Base-by-base conservation (phyloP, 2,888 invertebrate species). In the Campoplex nolae region DNA sequence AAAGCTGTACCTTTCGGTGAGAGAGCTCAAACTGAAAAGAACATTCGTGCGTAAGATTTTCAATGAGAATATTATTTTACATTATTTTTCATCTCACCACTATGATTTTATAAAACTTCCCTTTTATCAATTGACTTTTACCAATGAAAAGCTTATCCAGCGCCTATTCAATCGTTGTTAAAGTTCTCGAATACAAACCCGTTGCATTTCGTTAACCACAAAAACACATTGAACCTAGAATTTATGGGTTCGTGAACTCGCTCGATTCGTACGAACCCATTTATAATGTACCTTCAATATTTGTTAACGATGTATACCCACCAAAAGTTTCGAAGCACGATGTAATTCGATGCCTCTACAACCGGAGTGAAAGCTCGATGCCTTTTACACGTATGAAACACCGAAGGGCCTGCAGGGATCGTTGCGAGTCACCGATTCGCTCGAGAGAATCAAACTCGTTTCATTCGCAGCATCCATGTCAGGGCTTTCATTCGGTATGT, bases 401-500 rank as follows among this genome's bases (percentile, higher is more conserved):
- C 18, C 28, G 9, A 62, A 75, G 28, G 45, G 18, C 28, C 45
- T 42, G 23, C 23, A 9, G 32, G 18, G 35, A 45, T 28, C 58
- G 28, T 42, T 75, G 28, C 32, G 8, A 18, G 45, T 23, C 16
- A 62, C 75, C 75, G 42, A 75, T 62, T 62, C 58, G 45, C 58
- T 75, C 45, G 75, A 62, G 45, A 45, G 45, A 45, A 58, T 45
- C 62, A 42, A 54, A 32, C 9, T 45, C 45, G 45, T 28, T 75
- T 32, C 28, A 75, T 62, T 75, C 62, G 18, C 62, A 28, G 62
- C 42, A n/a, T 73, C 38, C 48, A 38, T 38, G 38, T 54, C 35
- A 35, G 35, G 32, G 56, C n/a, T 73, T 73, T 28, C 16, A 54
- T 73, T 73, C n/a, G 62, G 62, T 75, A 75, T 62, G 62, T 75